Base-by-base conservation (phyloP, 2,888 invertebrate species). In the Calliopum simillimum region DNA sequence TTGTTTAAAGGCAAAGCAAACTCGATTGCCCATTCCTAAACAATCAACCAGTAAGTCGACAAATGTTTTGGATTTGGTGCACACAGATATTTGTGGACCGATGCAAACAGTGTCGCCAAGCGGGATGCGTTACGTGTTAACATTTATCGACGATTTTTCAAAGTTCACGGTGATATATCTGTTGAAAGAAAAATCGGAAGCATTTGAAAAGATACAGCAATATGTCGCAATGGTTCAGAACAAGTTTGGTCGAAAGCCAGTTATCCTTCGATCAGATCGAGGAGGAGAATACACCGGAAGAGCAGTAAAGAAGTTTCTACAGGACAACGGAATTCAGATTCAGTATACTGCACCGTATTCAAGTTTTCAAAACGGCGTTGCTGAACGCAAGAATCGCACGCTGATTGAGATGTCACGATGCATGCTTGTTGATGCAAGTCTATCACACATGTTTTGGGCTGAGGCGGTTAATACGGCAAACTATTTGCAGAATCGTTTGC, bases 401-500 rank as follows among this genome's bases (percentile, higher is more conserved):
- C n/a, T n/a, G n/a, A n/a, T n/a, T n/a, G 66, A 56, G 13, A 53
- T 66, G 66, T 44, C 56, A 56, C 43, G 66, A 14, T 64, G 64
- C 21, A 53, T 66, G 66, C 13, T 56, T 25, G 44, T 66, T 19
- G 66, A 66, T 53, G 66, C 56, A n/a, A 23, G 46, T 2, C 55
- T 66, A 46, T 44, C 55, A 21, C 43, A 43, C 3, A 66, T 56
- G 11, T 53, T 25, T 55, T 65, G 65, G 65, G 55, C 55, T 19
- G 65, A 65, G 55, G 55, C 55, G 41, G 44, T 65, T 3, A 43
- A 14, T 33, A 43, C 51, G 21, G 66, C 66, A 23, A 66, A 66
- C 46, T 55, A 66, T 46, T n/a, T 55, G 21, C 58, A 67, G 13
- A 67, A 58, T 47, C 67, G 47, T 67, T 14, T 67, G 47, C 67